phyloP scores from a whole-genome alignment of 1,140 invertebrate genomes.

The Campodea augens region DNA sequence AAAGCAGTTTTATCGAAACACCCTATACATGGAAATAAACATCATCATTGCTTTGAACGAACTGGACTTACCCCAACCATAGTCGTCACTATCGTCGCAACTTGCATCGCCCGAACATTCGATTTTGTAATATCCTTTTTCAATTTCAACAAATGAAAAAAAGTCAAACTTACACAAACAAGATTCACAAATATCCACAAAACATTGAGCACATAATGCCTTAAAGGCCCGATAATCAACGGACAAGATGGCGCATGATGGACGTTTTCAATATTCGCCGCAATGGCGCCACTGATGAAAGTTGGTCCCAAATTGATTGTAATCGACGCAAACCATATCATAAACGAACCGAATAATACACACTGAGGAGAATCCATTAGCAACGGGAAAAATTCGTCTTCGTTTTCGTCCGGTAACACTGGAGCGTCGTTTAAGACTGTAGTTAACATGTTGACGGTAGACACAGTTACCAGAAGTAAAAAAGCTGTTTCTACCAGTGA shows the following conservation, averaged over 20 bases:
- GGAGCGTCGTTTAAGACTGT: slow-evolving; percentile 76
- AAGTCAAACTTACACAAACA: slow-evolving; percentile 63
- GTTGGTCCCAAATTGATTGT: slow-evolving; percentile 82
- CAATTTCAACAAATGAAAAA: slow-evolving; percentile 64
- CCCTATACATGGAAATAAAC: too few relatives aligned
- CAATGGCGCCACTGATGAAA: slow-evolving; percentile 64
- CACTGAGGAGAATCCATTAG: slow-evolving; percentile 68
- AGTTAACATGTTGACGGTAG: slow-evolving; percentile 76
- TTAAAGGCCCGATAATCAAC: slow-evolving; percentile 52
- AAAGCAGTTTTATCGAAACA: too few relatives aligned
- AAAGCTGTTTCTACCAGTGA: slow-evolving; percentile 78
- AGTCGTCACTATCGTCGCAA: slow-evolving; percentile 50
- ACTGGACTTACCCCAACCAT: slow-evolving; percentile 51
- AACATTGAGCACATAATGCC: slow-evolving; percentile 74
- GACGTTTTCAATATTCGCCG: slow-evolving; percentile 54
- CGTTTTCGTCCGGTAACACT: slow-evolving; percentile 45
- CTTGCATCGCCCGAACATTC: slow-evolving; percentile 44
- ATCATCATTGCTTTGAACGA: too few relatives aligned
- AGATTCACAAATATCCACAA: slow-evolving; percentile 77
- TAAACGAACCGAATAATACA: slow-evolving; percentile 74
- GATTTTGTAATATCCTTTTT: slow-evolving; percentile 63
- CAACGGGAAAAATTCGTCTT: slow-evolving; percentile 27
- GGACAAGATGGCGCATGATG: slow-evolving; percentile 61
- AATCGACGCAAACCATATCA: slow-evolving; percentile 80
- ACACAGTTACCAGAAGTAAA: slow-evolving; percentile 67